These are phyloP conservation scores for Eublepharis macularius DNA, from an alignment of 2,113 vertebrate genomes.

Conservation along the genomic window DNA sequence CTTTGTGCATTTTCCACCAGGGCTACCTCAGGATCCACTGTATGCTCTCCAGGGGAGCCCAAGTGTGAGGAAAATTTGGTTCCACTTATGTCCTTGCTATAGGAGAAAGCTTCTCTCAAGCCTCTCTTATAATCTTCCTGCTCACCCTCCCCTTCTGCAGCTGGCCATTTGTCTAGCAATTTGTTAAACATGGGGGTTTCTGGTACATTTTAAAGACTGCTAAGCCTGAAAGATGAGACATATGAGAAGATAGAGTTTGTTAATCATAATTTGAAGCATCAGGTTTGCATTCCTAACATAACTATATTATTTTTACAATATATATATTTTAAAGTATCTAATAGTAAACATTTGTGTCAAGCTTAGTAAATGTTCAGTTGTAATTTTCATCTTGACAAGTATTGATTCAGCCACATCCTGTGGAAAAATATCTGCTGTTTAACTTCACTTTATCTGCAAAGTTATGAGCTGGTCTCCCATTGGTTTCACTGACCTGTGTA, in stretches of 20 bases:
- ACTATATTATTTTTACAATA: background rate
- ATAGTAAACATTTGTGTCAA: background rate
- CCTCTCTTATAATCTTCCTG: background rate
- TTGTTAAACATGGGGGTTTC: too few relatives aligned
- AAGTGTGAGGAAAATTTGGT: background rate
- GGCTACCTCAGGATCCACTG: background rate
- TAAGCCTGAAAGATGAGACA: background rate
- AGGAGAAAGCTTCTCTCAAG: background rate
- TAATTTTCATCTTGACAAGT: background rate
- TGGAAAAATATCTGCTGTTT: background rate
- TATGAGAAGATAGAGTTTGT: background rate
- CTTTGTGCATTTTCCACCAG: background rate
- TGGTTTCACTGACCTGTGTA: background rate
- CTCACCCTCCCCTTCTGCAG: background rate
- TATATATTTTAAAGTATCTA: background rate
- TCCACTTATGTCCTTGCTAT: background rate
- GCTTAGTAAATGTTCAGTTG: background rate
- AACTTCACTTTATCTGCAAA: background rate
- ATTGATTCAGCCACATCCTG: background rate
- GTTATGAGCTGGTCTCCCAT: background rate
- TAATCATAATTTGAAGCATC: background rate
- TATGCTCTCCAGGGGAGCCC: background rate
- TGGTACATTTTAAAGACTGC: too few relatives aligned
- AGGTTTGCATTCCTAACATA: background rate
- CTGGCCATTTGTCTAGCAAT: background rate